A percentile compares a stretch with the other conserved stretches of the same genome.
Evolutionary conservation across 1,140 invertebrate species (phyloP).

Genomic region (Steinernema khuongi): DNA sequence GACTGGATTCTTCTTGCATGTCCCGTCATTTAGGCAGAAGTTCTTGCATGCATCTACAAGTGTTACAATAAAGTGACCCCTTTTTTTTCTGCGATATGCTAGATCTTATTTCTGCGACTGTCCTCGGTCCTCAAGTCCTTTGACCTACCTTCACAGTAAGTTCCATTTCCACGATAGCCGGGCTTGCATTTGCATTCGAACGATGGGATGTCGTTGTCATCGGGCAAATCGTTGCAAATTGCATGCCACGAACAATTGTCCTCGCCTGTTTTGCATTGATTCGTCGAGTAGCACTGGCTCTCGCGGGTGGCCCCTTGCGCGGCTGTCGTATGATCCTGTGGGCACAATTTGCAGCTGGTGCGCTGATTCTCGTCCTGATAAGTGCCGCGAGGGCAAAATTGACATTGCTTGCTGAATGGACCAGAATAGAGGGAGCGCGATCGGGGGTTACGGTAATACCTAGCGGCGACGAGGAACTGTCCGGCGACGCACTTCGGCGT

Average conservation of each 20-base stretch:
- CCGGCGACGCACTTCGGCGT: slow-evolving; percentile 67
- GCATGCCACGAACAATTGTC: slow-evolving; percentile 63
- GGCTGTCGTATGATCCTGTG: slow-evolving; percentile 83
- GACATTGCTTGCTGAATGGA: slow-evolving; percentile 70
- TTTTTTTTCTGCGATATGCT: too few relatives aligned
- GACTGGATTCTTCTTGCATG: slow-evolving; percentile 73
- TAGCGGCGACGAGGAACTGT: slow-evolving; percentile 73
- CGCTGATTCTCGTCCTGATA: slow-evolving; percentile 87
- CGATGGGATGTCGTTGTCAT: slow-evolving; percentile 75
- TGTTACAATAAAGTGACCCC: too few relatives aligned
- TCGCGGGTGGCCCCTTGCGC: slow-evolving; percentile 61
- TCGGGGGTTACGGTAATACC: slow-evolving; percentile 2
- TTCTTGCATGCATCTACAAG: slow-evolving; percentile 75
- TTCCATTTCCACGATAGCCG: slow-evolving; percentile 74
- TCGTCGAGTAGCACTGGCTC: slow-evolving; percentile 58
- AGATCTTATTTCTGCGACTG: slow-evolving; percentile 12
- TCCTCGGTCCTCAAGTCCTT: not conserved
- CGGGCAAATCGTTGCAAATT: slow-evolving; percentile 80
- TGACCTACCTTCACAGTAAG: slow-evolving; percentile 66
- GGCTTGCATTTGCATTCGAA: slow-evolving; percentile 88
- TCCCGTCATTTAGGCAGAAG: slow-evolving; percentile 83
- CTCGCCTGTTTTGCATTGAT: slow-evolving; percentile 58
- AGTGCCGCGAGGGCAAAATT: slow-evolving; percentile 80
- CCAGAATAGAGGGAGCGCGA: slow-evolving; percentile 2
- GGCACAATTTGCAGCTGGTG: slow-evolving; percentile 78